phyloP scores from a whole-genome alignment of 2,797 vertebrate species.

The Staurois parvus region DNA sequence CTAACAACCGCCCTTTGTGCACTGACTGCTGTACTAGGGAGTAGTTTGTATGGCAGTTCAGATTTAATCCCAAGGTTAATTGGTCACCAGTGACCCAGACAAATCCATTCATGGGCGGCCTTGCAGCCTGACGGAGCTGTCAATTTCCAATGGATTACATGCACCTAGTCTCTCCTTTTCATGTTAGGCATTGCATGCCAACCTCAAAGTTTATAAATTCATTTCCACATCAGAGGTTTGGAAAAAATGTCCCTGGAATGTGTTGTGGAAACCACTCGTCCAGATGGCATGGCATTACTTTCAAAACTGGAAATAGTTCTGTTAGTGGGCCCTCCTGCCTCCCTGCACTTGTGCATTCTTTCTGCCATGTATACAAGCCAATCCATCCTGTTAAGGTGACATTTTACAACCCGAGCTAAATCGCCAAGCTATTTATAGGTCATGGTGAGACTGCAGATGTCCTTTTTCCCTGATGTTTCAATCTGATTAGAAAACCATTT shows the following conservation, averaged over 20 bases:
- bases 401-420: slow-evolving; percentile 39
- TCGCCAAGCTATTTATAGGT: slow-evolving; percentile 45
- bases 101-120: slow-evolving; percentile 14
- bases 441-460: slow-evolving; percentile 27
- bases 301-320: slow-evolving; percentile 72
- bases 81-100: slow-evolving; percentile 19
- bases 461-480: slow-evolving; percentile 11
- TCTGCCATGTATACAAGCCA: slow-evolving; percentile 61
- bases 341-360: slow-evolving; percentile 66
- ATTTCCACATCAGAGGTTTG: slow-evolving; percentile 71
- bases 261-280: slow-evolving; percentile 76
- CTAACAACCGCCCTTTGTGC: slow-evolving; percentile 50
- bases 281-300: slow-evolving; percentile 68
- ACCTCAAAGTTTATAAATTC: slow-evolving; percentile 70
- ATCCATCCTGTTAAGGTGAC: slow-evolving; percentile 27
- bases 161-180: slow-evolving; percentile 65
- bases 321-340: slow-evolving; percentile 68
- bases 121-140: slow-evolving; percentile 59
- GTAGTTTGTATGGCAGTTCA: not conserved
- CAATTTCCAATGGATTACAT: slow-evolving; percentile 58
- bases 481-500: slow-evolving; percentile 36
- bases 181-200: slow-evolving; percentile 72
- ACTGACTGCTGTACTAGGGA: not conserved
- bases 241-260: slow-evolving; percentile 75
- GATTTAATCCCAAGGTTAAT: slow-evolving; percentile 11